phyloP scores from a whole-genome alignment of 2,113 vertebrate species.

The Amphilophus citrinellus region DNA sequence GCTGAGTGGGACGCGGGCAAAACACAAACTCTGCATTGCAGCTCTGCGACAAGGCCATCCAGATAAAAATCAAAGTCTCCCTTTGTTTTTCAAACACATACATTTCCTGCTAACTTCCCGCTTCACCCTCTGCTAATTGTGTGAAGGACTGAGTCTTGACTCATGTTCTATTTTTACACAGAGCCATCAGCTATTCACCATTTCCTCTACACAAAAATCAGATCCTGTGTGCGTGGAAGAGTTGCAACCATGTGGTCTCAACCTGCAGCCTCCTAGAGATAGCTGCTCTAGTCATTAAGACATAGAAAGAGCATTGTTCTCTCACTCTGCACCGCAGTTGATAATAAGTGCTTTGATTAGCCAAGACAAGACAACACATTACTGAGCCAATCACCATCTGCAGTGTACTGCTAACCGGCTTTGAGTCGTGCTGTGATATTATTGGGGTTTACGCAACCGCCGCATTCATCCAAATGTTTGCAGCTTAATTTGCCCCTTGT shows the following conservation, averaged over 20 bases:
- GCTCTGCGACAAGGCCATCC: slow-evolving; percentile 8
- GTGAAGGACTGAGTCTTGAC: slow-evolving; percentile 51
- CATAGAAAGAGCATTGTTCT: slow-evolving; percentile 68
- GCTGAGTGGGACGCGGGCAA: not conserved
- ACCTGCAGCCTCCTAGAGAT: slow-evolving; percentile 51
- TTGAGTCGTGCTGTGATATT: slow-evolving; percentile 13
- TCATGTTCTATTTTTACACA: slow-evolving; percentile 70
- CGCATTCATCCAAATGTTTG: not conserved
- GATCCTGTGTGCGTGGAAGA: slow-evolving; percentile 14
- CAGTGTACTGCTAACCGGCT: slow-evolving; percentile 7
- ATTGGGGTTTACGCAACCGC: not conserved
- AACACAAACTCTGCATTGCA: slow-evolving; percentile 6
- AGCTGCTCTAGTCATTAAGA: slow-evolving; percentile 64
- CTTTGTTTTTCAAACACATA: slow-evolving; percentile 61
- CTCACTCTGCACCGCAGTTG: slow-evolving; percentile 30
- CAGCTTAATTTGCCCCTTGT: not conserved
- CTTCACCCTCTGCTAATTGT: slow-evolving; percentile 65
- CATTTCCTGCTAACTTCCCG: slow-evolving; percentile 77
- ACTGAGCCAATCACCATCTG: slow-evolving; percentile 40
- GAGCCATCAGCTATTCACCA: slow-evolving; percentile 44
- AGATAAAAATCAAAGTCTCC: slow-evolving; percentile 21
- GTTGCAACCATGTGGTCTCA: slow-evolving; percentile 39
- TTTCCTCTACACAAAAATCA: slow-evolving; percentile 27
- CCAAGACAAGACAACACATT: slow-evolving; percentile 36
- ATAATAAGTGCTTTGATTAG: slow-evolving; percentile 65